Evolutionary conservation across 2,888 invertebrate species (phyloP).

Genomic region (Sabellastarte sp.): DNA sequence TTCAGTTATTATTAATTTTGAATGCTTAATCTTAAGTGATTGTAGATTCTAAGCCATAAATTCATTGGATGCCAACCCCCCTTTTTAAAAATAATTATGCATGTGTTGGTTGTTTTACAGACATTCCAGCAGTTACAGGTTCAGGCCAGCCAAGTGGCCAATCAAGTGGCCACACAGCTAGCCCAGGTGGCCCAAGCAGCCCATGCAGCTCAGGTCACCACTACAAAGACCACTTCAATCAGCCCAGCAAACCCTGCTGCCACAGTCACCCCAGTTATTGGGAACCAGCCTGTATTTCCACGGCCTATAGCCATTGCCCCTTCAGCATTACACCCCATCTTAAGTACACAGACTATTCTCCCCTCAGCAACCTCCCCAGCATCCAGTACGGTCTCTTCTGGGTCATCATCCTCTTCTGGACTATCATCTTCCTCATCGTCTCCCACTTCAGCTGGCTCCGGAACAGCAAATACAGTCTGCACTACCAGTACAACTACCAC

Average conservation of each 20-base stretch:
- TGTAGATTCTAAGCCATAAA: too few species aligned
- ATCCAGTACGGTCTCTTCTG: too few species aligned
- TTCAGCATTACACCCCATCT: too few species aligned
- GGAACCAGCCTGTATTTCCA: slow-evolving; percentile 1
- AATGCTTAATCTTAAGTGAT: too few species aligned
- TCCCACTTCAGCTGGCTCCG: neutral
- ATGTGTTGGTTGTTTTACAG: neutral
- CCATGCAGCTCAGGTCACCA: slow-evolving; percentile 4
- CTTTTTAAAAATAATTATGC: too few species aligned
- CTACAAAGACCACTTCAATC: slow-evolving; percentile 3
- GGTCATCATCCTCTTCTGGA: too few species aligned
- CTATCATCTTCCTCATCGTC: too few species aligned
- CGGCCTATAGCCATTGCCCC: neutral
- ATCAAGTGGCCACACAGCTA: neutral
- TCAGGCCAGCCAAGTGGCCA: slow-evolving; percentile 1
- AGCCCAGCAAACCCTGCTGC: slow-evolving; percentile 5
- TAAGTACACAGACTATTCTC: too few species aligned
- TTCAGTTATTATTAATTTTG: too few species aligned
- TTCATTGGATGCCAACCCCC: too few species aligned
- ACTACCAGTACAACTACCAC: slow-evolving; percentile 2
- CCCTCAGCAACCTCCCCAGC: too few species aligned
- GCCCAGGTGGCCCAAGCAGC: slow-evolving; percentile 1
- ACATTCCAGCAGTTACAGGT: slow-evolving; percentile 4
- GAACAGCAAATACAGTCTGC: slow-evolving; percentile 1
- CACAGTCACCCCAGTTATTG: neutral